Conservation (phyloP, 2,888 invertebrate species). For the Conchocele bisecta region DNA sequence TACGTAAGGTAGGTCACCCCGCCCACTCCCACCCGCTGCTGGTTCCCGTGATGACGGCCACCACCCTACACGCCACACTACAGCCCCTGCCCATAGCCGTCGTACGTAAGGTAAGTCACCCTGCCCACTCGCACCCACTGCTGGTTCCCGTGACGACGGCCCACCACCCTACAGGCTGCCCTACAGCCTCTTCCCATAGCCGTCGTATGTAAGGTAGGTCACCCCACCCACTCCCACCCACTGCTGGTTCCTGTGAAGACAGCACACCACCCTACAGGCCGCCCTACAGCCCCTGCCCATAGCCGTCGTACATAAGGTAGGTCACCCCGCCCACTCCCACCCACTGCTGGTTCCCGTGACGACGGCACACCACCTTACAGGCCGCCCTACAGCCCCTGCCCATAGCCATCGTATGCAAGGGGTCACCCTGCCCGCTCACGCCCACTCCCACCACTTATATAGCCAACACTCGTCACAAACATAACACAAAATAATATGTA, state of each 20-base stretch:
- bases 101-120: no score
- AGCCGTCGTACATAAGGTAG: no score
- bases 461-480: no score
- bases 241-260: no score
- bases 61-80: no score
- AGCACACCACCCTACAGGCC: no score
- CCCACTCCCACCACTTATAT: neutral
- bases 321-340: conserved; percentile 48
- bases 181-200: conserved; percentile 49
- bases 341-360: conserved; percentile 52
- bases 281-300: no score
- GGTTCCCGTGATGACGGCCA: no score
- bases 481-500: no score
- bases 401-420: conserved; percentile 55
- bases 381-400: conserved; percentile 43
- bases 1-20: conserved; percentile 49
- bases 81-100: no score
- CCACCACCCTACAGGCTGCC: conserved; percentile 35
- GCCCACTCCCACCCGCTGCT: neutral
- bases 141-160: conserved; percentile 50
- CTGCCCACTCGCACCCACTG: conserved; percentile 51
- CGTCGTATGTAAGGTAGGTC: conserved; percentile 55
- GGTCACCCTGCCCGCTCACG: conserved; percentile 1
- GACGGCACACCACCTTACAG: conserved; percentile 40
- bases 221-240: neutral